A percentile compares a stretch with the other conserved stretches of the same genome.
phyloP scores from a whole-genome alignment of 2,113 vertebrate genomes.

The Cyphomyrus discorhynchus region DNA sequence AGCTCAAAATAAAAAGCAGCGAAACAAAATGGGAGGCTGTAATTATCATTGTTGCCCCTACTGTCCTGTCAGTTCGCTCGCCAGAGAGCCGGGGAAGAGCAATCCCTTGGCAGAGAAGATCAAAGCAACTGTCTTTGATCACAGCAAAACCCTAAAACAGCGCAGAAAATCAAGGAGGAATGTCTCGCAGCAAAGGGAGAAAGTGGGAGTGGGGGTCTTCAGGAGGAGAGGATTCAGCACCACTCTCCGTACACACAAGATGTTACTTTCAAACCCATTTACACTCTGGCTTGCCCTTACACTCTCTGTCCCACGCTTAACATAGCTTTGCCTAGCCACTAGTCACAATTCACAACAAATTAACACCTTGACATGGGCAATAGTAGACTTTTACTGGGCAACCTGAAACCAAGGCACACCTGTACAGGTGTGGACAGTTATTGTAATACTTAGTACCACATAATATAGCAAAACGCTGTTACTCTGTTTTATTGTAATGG shows the following conservation, averaged over 20 bases:
- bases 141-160: slow-evolving; percentile 50
- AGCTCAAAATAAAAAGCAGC: slow-evolving; percentile 34
- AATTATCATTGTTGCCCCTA: slow-evolving; percentile 65
- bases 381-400: not conserved
- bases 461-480: not conserved
- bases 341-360: not conserved
- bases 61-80: slow-evolving; percentile 64
- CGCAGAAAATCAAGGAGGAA: slow-evolving; percentile 59
- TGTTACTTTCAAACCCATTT: slow-evolving; percentile 32
- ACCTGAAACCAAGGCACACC: not conserved
- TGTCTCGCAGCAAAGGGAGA: slow-evolving; percentile 43
- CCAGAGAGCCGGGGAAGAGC: slow-evolving; percentile 55
- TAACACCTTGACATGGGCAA: not conserved
- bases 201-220: slow-evolving; percentile 41
- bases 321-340: too few species aligned
- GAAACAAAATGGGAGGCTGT: slow-evolving; percentile 59
- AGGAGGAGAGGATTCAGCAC: slow-evolving; percentile 27
- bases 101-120: slow-evolving; percentile 62
- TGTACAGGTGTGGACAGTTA: not conserved
- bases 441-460: not conserved
- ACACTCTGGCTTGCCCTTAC: not conserved
- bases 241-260: slow-evolving; percentile 25
- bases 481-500: not conserved
- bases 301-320: not conserved
- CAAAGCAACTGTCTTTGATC: slow-evolving; percentile 68